phyloP scores from a whole-genome alignment of 2,113 vertebrate genomes.

The Bos taurus region ARS-UCD2.0 NC_037339.1:86047501-86048000 shows the following conservation, averaged over 20 bases:
- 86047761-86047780: background rate
- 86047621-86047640: no score
- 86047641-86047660: background rate
- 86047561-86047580: background rate
- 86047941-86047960: background rate
- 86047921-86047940: fast-evolving
- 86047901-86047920: background rate
- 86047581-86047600: fast-evolving
- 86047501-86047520: background rate
- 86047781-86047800: background rate
- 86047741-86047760: background rate
- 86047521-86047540: background rate
- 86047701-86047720: background rate
- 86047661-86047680: fast-evolving
- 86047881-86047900: background rate
- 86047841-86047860: background rate
- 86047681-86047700: background rate
- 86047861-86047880: background rate
- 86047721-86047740: background rate
- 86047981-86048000: constrained; percentile 56
- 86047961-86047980: background rate
- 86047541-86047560: background rate
- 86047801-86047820: background rate
- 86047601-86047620: no score
- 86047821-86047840: background rate